Evolutionary conservation across 2,888 invertebrate genomes (phyloP).

Genomic region (Leucoptera coffeella): DNA sequence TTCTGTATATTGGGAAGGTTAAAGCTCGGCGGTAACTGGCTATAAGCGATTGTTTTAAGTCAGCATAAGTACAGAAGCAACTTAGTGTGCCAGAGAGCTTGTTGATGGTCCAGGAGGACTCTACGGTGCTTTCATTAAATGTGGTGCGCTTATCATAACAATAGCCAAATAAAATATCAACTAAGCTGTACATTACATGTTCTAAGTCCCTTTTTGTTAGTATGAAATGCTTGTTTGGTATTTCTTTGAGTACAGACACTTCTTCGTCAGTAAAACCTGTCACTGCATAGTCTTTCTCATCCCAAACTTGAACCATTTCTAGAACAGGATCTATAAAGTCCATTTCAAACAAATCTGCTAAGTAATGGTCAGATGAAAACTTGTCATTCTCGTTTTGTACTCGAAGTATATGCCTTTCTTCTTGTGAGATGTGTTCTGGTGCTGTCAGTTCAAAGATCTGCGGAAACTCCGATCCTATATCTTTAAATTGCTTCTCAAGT

Average conservation of each 20-base stretch:
- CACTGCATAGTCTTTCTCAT: conserved; percentile 18
- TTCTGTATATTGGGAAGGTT: conserved; percentile 71
- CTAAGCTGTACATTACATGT: conserved; percentile 57
- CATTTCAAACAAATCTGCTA: conserved; percentile 69
- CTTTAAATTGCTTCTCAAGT: conserved; percentile 46
- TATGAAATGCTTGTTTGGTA: conserved; percentile 70
- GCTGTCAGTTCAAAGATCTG: conserved; percentile 68
- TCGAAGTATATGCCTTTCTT: conserved; percentile 51
- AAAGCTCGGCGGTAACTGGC: conserved; percentile 65
- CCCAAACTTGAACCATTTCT: conserved; percentile 45
- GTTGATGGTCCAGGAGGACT: conserved; percentile 81
- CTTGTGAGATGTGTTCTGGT: conserved; percentile 55
- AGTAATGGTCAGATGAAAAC: conserved; percentile 75
- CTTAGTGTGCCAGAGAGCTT: conserved; percentile 76
- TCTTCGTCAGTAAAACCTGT: conserved; percentile 53
- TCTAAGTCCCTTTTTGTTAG: conserved; percentile 51
- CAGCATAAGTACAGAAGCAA: conserved; percentile 66
- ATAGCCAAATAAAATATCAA: conserved; percentile 79
- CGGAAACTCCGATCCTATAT: conserved; percentile 53
- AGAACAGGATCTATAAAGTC: conserved; percentile 56
- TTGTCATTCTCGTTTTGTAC: conserved; percentile 55
- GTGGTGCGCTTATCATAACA: conserved; percentile 76
- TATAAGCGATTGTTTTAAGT: conserved; percentile 54
- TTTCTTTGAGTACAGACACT: conserved; percentile 62
- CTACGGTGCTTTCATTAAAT: conserved; percentile 67